A percentile compares a stretch with the other conserved stretches of the same genome.
Evolutionary conservation across 2,797 vertebrate species (phyloP).

Genomic region (Phrynocephalus guinanensis): DNA sequence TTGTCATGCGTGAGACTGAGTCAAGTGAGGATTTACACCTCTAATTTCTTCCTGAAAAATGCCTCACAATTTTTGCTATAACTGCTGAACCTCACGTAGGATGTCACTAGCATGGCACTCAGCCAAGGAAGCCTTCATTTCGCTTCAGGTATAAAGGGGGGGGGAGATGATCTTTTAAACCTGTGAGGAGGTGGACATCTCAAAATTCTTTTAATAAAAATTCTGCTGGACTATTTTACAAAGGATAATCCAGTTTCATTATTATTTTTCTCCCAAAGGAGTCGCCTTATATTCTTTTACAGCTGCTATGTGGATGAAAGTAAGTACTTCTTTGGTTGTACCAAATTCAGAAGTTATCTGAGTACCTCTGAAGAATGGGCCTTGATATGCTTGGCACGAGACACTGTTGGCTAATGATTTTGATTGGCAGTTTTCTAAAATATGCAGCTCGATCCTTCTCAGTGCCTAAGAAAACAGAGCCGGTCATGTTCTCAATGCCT

Average conservation of each 20-base stretch:
- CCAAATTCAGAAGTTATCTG: background rate
- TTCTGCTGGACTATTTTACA: background rate
- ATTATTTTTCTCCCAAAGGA: background rate
- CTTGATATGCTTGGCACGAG: background rate
- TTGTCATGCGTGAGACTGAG: too few relatives aligned
- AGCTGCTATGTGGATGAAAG: background rate
- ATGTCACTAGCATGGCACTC: background rate
- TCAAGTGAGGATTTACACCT: background rate
- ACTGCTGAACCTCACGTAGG: background rate
- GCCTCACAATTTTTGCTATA: background rate
- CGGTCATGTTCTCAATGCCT: too few relatives aligned
- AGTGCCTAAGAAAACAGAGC: too few relatives aligned
- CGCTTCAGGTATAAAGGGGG: background rate
- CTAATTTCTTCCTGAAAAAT: background rate
- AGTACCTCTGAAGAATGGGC: background rate
- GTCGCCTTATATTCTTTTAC: background rate
- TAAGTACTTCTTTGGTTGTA: background rate
- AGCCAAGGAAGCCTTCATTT: background rate
- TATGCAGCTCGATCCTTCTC: too few relatives aligned
- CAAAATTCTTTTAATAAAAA: background rate
- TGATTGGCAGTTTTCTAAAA: too few relatives aligned
- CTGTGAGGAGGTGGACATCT: background rate
- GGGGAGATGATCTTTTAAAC: background rate
- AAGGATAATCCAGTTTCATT: background rate
- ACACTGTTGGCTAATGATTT: background rate